Evolutionary conservation across 2,888 invertebrate species (phyloP).

Genomic region (Cabera pusaria): DNA sequence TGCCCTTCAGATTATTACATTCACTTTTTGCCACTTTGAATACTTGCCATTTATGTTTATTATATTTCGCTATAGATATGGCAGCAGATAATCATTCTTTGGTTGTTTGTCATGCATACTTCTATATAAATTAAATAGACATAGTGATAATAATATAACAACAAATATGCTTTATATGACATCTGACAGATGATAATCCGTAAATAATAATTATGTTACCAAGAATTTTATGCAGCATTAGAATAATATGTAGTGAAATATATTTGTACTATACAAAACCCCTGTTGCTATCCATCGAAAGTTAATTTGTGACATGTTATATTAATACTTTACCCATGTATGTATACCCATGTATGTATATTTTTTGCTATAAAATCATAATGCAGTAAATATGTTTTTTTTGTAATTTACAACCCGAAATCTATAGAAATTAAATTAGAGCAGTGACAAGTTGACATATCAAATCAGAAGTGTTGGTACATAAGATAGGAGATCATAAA

Average conservation of each 20-base stretch:
- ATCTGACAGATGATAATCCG: slow-evolving; percentile 11
- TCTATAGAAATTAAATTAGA: too few species aligned
- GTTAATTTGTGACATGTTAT: slow-evolving; percentile 68
- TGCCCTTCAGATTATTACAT: slow-evolving; percentile 37
- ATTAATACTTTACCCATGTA: slow-evolving; percentile 67
- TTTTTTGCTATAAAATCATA: slow-evolving; percentile 82
- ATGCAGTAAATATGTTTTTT: slow-evolving; percentile 74
- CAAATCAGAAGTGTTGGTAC: too few species aligned
- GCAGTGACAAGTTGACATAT: too few species aligned
- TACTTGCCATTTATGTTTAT: too few species aligned
- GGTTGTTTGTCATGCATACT: slow-evolving; percentile 13
- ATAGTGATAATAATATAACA: too few species aligned
- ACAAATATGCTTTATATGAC: slow-evolving; percentile 17
- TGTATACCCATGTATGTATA: slow-evolving; percentile 80
- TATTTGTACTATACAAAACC: slow-evolving; percentile 40
- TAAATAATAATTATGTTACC: slow-evolving; percentile 30
- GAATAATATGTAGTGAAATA: slow-evolving; percentile 33
- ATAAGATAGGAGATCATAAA: too few species aligned
- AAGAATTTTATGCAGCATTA: slow-evolving; percentile 29
- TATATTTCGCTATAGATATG: too few species aligned
- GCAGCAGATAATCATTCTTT: neutral
- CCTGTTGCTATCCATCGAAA: slow-evolving; percentile 55
- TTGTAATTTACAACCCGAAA: too few species aligned
- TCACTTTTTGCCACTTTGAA: too few species aligned
- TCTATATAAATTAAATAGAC: slow-evolving; percentile 12